Evolutionary conservation across 2,797 vertebrate species (phyloP).

Genomic region (Mallotus villosus): DNA sequence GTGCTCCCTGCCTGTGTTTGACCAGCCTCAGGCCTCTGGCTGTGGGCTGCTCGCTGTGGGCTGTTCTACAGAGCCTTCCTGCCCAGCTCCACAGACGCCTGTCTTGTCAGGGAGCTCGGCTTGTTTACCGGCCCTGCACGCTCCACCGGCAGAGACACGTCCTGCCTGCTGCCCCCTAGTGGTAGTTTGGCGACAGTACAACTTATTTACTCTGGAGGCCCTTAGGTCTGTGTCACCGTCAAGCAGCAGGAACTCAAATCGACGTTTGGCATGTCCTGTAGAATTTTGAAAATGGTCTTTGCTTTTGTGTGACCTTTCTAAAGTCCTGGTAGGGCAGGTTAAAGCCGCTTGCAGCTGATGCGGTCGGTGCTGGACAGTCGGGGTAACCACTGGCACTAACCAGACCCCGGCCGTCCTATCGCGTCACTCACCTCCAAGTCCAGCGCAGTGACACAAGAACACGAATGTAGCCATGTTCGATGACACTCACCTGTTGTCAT

Average conservation of each 20-base stretch:
- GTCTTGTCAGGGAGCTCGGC: constrained; percentile 24
- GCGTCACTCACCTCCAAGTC: too few species aligned
- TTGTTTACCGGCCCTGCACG: neutral
- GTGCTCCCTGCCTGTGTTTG: neutral
- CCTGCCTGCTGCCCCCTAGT: constrained; percentile 66
- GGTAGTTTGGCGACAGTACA: constrained; percentile 43
- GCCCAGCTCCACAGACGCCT: constrained; percentile 17
- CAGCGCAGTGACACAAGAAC: neutral
- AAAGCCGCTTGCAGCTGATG: neutral
- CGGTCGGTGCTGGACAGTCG: too few species aligned
- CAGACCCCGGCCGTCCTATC: neutral
- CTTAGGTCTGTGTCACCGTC: neutral
- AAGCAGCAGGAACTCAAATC: constrained; percentile 12
- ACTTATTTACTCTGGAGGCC: constrained; percentile 59
- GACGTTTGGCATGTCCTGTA: constrained; percentile 5
- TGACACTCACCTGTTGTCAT: neutral
- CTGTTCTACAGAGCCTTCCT: neutral
- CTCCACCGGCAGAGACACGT: constrained; percentile 29
- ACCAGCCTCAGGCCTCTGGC: neutral
- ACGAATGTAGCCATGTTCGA: neutral
- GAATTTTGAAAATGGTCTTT: neutral
- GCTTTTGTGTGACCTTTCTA: too few species aligned
- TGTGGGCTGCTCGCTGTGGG: neutral
- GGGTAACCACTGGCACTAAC: too few species aligned
- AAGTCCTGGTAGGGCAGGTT: too few species aligned